Percentiles rank a stretch among this genome's conserved stretches.
These are phyloP conservation scores for Euwallacea similis DNA, from an alignment of 1,140 invertebrate genomes.

Conservation along the genomic window DNA sequence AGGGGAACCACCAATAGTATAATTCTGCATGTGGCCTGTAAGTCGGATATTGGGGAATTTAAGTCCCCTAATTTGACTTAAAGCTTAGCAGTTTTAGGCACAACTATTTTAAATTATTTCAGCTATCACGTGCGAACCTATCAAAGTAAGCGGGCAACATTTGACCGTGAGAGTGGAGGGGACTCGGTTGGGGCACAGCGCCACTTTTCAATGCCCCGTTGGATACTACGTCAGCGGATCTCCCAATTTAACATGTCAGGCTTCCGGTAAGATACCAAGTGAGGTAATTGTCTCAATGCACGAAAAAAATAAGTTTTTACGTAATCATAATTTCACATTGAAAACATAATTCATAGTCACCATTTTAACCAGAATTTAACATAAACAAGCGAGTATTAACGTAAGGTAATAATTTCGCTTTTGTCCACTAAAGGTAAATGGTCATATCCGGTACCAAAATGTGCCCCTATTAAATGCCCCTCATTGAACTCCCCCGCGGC, in stretches of 20 bases:
- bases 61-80: background rate
- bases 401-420: no score
- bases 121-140: constrained; percentile 65
- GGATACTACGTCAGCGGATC: constrained; percentile 72
- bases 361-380: no score
- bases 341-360: no score
- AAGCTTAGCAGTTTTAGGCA: background rate
- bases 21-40: constrained; percentile 75
- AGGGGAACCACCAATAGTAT: constrained; percentile 79
- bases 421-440: constrained; percentile 64
- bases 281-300: no score
- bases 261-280: constrained; percentile 61
- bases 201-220: constrained; percentile 68
- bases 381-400: no score
- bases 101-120: constrained; percentile 39
- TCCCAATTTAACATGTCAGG: constrained; percentile 71
- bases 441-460: constrained; percentile 71
- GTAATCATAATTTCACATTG: no score
- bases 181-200: constrained; percentile 67
- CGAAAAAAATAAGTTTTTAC: no score
- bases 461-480: constrained; percentile 74
- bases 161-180: constrained; percentile 65
- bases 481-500: constrained; percentile 59
- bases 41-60: constrained; percentile 40
- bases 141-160: constrained; percentile 52